Conservation (phyloP, 2,797 vertebrate genomes). For the Neopelma chrysocephalum region DNA sequence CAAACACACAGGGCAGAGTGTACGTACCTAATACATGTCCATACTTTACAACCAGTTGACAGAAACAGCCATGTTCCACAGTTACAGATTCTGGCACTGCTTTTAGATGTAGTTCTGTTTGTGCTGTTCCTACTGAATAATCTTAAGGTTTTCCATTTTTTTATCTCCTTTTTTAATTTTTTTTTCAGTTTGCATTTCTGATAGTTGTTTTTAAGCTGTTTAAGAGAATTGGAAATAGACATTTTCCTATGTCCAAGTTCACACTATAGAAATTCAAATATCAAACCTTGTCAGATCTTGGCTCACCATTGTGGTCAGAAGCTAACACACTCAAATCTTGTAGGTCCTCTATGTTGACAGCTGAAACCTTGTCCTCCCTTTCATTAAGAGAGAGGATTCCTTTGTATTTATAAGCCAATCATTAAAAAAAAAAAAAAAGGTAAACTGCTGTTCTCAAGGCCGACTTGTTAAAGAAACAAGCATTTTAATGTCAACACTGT, state of each 20-base stretch:
- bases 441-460: background rate
- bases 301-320: background rate
- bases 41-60: background rate
- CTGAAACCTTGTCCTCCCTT: background rate
- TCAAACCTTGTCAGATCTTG: background rate
- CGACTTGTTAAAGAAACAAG: background rate
- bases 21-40: accelerated
- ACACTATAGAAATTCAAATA: background rate
- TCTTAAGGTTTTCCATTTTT: background rate
- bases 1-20: background rate
- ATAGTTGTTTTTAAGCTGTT: background rate
- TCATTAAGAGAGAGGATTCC: background rate
- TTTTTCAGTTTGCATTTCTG: background rate
- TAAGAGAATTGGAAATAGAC: background rate
- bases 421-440: background rate
- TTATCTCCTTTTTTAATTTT: background rate
- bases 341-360: background rate
- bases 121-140: background rate
- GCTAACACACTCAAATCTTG: background rate
- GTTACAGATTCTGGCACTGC: background rate
- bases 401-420: background rate
- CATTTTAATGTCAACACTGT: background rate
- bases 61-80: background rate
- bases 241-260: background rate
- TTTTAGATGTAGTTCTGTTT: background rate